These are phyloP conservation scores for Falcaria lacertinaria DNA, from an alignment of 2,888 invertebrate species.

Conservation along the genomic window DNA sequence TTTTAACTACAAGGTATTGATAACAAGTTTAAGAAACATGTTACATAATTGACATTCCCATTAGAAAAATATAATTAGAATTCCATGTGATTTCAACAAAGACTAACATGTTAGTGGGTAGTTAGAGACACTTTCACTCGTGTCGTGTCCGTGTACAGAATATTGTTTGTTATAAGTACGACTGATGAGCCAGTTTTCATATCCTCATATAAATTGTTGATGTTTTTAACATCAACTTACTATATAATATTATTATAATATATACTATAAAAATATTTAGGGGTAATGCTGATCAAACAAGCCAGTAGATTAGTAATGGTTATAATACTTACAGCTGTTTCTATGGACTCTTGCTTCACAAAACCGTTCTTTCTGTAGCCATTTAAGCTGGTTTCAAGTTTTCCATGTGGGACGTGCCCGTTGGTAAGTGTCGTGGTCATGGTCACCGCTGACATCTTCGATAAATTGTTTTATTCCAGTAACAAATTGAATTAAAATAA, in stretches of 20 bases:
- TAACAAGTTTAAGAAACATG: too few relatives aligned
- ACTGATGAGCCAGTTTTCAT: background rate
- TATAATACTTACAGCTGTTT: slow-evolving; percentile 46
- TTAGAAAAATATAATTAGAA: slow-evolving; percentile 9
- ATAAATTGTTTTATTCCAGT: slow-evolving; percentile 19
- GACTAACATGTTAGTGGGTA: slow-evolving; percentile 16
- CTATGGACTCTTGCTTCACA: slow-evolving; percentile 44
- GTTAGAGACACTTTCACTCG: slow-evolving; percentile 29
- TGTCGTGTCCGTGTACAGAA: slow-evolving; percentile 15
- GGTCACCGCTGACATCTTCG: slow-evolving; percentile 63
- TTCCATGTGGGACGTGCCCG: slow-evolving; percentile 58
- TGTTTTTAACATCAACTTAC: too few relatives aligned
- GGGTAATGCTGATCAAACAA: background rate
- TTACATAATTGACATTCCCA: background rate
- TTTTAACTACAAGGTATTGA: too few relatives aligned
- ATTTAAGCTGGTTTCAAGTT: slow-evolving; percentile 53
- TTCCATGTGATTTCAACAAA: slow-evolving; percentile 24
- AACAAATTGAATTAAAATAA: slow-evolving; percentile 9
- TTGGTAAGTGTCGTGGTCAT: slow-evolving; percentile 64
- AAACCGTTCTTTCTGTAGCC: slow-evolving; percentile 67
- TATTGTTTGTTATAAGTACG: slow-evolving; percentile 1
- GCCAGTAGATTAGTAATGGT: background rate
- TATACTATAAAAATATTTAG: too few relatives aligned
- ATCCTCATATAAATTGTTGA: too few relatives aligned
- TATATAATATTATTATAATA: too few relatives aligned